Base-by-base conservation (phyloP, 2,113 vertebrate species). In the Zingel zingel region DNA sequence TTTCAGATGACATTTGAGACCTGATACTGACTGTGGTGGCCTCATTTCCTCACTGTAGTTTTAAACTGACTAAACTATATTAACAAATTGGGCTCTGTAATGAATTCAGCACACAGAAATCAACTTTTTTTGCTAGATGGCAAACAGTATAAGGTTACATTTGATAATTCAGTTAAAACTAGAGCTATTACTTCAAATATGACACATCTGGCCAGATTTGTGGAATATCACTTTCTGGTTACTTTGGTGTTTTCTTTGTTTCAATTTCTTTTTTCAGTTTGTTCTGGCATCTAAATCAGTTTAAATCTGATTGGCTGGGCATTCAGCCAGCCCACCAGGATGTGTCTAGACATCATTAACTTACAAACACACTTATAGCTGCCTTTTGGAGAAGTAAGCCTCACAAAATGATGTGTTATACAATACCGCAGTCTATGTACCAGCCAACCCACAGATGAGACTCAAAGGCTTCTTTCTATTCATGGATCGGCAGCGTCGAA, bases 301-400 rank as follows among this genome's bases (percentile, higher is more conserved):
- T 51, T 12, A 14, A 63, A 71, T 59, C 23, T 53, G 77, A 81
- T 66, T 77, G 71, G n/a, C 27, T n/a, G 65, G 64, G 59, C 23
- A 1, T 47, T 56, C 64, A 62, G 74, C 78, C 89, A 86, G 53
- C 48, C 63, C 73, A 62, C 45, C 50, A 67, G 73, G 79, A 75
- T 71, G 79, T 68, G 84, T 83, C 86, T 81, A 76, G 86, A 86
- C 82, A 45, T 77, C 61, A 25, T 77, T 76, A 63, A 81, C 64
- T 74, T 59, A 47, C 47, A 19, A 43, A 71, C 56, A n/a, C 69
- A 67, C 72, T 56, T 2, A 25, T 65, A 65, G 59, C 72, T 80
- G 39, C 16, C 23, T 68, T 86, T 73, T 56, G 61, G 54, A 75
- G 65, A 79, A 57, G 45, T 70, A 15, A 71, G 21, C 53, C 61